These are phyloP conservation scores for Glyptemys insculpta DNA, from an alignment of 2,797 vertebrate genomes.

Conservation along the genomic window DNA sequence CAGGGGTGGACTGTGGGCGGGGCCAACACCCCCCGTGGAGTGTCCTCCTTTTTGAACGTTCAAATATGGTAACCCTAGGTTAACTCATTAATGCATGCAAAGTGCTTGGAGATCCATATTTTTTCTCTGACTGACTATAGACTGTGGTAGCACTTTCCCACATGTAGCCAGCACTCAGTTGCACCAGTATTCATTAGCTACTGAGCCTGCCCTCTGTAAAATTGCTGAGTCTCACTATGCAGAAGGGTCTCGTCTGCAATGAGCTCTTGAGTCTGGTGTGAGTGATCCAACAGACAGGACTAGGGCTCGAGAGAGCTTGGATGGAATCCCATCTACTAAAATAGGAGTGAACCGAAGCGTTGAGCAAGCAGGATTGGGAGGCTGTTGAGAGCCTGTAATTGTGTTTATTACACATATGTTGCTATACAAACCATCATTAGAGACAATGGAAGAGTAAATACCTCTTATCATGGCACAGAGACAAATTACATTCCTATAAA, in stretches of 20 bases:
- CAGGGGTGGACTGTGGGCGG: too few relatives aligned
- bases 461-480: constrained; percentile 14
- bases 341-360: background rate
- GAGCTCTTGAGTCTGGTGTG: background rate
- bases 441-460: constrained; percentile 43
- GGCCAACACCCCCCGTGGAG: too few relatives aligned
- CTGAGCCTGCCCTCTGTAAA: background rate
- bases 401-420: constrained; percentile 38
- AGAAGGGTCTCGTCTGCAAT: background rate
- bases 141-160: background rate
- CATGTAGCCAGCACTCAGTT: background rate
- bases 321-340: background rate
- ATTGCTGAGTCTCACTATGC: background rate
- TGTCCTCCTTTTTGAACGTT: too few relatives aligned
- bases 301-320: background rate
- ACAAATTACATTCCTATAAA: constrained; percentile 61
- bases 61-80: background rate
- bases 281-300: background rate
- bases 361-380: constrained; percentile 4
- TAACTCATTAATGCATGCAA: background rate
- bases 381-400: constrained; percentile 24
- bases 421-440: constrained; percentile 49
- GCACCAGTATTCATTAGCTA: background rate
- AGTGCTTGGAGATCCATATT: background rate
- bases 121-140: background rate